Conservation (phyloP, 2,113 vertebrate genomes). For the Phyllostomus hastatus region DNA sequence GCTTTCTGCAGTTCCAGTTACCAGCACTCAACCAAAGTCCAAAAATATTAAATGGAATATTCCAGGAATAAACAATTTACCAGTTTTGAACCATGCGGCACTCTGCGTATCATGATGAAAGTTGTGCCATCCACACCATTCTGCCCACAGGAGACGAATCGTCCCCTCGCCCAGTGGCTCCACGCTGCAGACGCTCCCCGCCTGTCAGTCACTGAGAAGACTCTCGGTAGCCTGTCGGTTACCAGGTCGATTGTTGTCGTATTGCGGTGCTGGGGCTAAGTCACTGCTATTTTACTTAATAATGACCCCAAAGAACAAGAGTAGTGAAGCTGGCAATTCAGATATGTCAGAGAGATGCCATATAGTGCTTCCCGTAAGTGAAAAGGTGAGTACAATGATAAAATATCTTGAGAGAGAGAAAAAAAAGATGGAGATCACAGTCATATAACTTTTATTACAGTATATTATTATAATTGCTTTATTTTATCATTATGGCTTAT, state of each 20-base stretch:
- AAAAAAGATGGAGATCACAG: not conserved
- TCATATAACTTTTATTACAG: not conserved
- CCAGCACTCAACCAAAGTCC: too few species aligned
- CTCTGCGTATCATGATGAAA: not conserved
- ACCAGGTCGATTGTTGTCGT: not conserved
- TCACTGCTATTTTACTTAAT: not conserved
- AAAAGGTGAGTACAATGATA: not conserved
- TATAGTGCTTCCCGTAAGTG: not conserved
- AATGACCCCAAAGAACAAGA: not conserved
- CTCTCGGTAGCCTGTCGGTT: not conserved
- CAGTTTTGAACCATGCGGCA: not conserved
- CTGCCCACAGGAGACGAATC: too few species aligned
- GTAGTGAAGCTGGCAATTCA: not conserved
- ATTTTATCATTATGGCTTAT: not conserved
- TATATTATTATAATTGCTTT: not conserved
- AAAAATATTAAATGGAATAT: not conserved
- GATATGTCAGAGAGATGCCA: not conserved
- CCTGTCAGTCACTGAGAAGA: rapidly evolving
- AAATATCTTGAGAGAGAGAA: not conserved
- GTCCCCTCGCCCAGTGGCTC: not conserved
- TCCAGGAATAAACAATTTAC: not conserved
- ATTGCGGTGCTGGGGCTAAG: not conserved
- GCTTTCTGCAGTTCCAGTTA: not conserved
- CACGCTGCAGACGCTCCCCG: too few species aligned
- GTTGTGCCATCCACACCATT: not conserved